Base-by-base conservation (phyloP, 2,888 invertebrate species). In the Sepioteuthis lessoniana region DNA sequence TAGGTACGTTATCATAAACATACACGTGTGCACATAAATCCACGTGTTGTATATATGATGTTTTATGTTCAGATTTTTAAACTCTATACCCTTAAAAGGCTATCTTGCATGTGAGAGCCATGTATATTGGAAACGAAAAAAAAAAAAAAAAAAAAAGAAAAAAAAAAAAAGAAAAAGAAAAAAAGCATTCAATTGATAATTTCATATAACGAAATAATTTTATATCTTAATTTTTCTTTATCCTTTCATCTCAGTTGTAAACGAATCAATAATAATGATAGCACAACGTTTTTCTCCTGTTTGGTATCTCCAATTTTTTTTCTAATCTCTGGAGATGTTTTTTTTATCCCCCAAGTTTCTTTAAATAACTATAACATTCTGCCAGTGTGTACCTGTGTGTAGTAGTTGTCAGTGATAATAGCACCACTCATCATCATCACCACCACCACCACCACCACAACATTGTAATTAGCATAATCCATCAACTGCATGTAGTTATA, bases 181-280 rank as follows among this genome's bases (percentile, higher is more conserved):
- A 55, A n/a, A 76, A 76, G 35, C n/a, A 76, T 16, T n/a, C 76
- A 35, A n/a, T 76, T 35, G 16, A 76, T 76, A 76, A 76, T 76
- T 76, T 76, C 76, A 76, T 76, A 76, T 76, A 76, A 76, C 76
- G 76, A 76, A 76, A 76, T 76, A 76, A 76, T 76, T 76, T 76
- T 13, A 35, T 76, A 76, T 76, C 76, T 35, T 76, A 76, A 16
- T 76, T 76, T 76, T 35, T 76, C 76, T 76, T 76, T 76, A 76
- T n/a, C 76, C n/a, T 76, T 76, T 76, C n/a, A 76, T n/a, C 76
- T 76, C 76, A 76, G n/a, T 13, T 76, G 76, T n/a, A 76, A 76
- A 76, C n/a, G 19, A n/a, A 76, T 35, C n/a, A 76, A 76, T 76
- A 76, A 76, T 76, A 76, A 76, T 76, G 10, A 76, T 76, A 76